phyloP scores from a whole-genome alignment of 2,113 vertebrate species.

The Penelope pileata region DNA sequence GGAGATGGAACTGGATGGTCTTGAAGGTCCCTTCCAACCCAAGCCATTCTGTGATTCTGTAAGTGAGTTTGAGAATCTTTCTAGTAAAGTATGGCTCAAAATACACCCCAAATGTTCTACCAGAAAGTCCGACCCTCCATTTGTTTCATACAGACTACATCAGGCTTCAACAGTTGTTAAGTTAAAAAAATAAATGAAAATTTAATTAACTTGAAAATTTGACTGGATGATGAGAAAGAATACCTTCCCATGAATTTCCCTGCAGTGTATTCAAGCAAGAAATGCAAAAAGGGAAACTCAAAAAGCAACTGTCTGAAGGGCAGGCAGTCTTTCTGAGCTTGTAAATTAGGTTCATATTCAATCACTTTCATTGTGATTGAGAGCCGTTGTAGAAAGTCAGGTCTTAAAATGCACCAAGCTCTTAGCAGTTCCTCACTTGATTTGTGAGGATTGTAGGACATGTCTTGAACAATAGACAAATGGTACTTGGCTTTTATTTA shows the following conservation, averaged over 20 bases:
- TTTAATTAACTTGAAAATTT: not conserved
- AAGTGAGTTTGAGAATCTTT: not conserved
- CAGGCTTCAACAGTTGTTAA: not conserved
- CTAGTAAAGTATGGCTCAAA: not conserved
- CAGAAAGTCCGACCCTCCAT: not conserved
- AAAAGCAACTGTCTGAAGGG: not conserved
- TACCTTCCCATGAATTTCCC: not conserved
- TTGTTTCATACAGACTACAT: not conserved
- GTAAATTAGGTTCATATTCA: not conserved
- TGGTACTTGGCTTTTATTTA: not conserved
- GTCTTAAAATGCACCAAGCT: not conserved
- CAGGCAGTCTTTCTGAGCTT: not conserved
- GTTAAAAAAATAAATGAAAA: not conserved
- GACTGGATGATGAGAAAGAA: not conserved
- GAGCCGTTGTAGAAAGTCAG: not conserved
- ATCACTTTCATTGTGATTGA: not conserved
- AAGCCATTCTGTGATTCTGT: not conserved
- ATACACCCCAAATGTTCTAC: not conserved
- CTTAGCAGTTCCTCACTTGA: not conserved
- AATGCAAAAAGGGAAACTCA: not conserved
- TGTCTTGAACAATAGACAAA: not conserved
- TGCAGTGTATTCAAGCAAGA: not conserved
- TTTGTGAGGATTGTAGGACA: not conserved
- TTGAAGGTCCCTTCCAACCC: not conserved
- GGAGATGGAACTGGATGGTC: not conserved